These are phyloP conservation scores for Myripristis jacobus DNA, from an alignment of 2,797 vertebrate genomes.

Conservation along the genomic window DNA sequence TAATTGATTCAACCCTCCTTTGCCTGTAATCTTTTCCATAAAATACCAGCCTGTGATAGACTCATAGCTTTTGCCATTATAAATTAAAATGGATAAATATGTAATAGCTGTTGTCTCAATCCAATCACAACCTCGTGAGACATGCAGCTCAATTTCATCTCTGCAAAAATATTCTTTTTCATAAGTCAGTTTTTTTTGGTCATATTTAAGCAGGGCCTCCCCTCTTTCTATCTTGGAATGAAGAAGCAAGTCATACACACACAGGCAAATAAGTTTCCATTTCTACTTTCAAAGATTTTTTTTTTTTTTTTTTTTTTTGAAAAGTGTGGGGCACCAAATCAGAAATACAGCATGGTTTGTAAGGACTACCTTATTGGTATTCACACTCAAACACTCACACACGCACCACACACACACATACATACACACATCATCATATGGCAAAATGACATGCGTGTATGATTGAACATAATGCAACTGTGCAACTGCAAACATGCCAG, in stretches of 20 bases:
- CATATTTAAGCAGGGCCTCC: conserved; percentile 27
- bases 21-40: conserved; percentile 69
- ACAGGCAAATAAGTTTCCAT: conserved; percentile 33
- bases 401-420: conserved; percentile 18
- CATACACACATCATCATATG: conserved; percentile 12
- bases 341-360: conserved; percentile 21
- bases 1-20: conserved; percentile 79
- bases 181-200: conserved; percentile 12
- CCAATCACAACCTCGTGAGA: conserved; percentile 64
- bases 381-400: conserved; percentile 5
- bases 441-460: not conserved
- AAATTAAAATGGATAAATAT: conserved; percentile 78
- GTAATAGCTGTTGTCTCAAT: conserved; percentile 73
- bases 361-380: conserved; percentile 26
- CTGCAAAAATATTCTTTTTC: conserved; percentile 1
- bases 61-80: conserved; percentile 54
- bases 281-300: conserved; percentile 16
- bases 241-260: conserved; percentile 1
- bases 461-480: conserved; percentile 32
- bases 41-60: conserved; percentile 60
- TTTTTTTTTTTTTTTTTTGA: not conserved
- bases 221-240: conserved; percentile 5
- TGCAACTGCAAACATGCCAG: conserved; percentile 30
- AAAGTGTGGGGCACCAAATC: conserved; percentile 16
- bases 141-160: conserved; percentile 36